Evolutionary conservation across 2,888 invertebrate species (phyloP), one percentile per base, ranked within the genome.

Genomic region (Agrochola circellaris): DNA sequence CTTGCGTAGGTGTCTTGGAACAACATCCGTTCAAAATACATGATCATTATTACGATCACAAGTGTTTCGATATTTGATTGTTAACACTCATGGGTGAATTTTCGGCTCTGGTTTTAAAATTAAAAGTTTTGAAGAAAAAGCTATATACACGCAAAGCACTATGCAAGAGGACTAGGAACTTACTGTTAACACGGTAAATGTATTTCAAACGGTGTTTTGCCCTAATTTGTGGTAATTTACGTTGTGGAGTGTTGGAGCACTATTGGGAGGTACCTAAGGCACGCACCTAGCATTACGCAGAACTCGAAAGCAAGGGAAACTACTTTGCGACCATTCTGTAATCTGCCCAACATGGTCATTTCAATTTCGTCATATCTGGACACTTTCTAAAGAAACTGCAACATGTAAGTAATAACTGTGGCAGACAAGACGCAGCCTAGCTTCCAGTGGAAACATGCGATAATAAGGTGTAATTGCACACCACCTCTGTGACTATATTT

Each of bases 311-410:
- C 89, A 91, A 92, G 91, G 93, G 91, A 93, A 94, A 94, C 91
- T 89, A 92, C 91, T 92, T 91, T 89, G 89, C 83, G 91, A 90
- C 87, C 89, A 92, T 94, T 94, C 94, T 94, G 93, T 93, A 94
- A 95, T 94, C 91, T 92, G 91, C 90, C 91, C 91, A 91, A 92
- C 93, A 91, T 92, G 93, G 90, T 91, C 89, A 90, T 93, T 96
- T 94, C 91, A 94, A 92, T 96, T 96, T 96, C 95, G 95, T 95
- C 95, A 95, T 93, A 94, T 94, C 94, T 93, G 92, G 92, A 93
- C 93, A 95, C 96, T 96, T 96, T 96, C 96, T 96, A 96, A 95
- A 96, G 95, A 95, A 95, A 96, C 94, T 94, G 94, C 94, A 92
- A 91, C 91, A 90, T 89, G 86, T 85, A 87, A 90, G 91, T 93